Base-by-base conservation (phyloP, 2,888 invertebrate species). In the Mythimna albipuncta region DNA sequence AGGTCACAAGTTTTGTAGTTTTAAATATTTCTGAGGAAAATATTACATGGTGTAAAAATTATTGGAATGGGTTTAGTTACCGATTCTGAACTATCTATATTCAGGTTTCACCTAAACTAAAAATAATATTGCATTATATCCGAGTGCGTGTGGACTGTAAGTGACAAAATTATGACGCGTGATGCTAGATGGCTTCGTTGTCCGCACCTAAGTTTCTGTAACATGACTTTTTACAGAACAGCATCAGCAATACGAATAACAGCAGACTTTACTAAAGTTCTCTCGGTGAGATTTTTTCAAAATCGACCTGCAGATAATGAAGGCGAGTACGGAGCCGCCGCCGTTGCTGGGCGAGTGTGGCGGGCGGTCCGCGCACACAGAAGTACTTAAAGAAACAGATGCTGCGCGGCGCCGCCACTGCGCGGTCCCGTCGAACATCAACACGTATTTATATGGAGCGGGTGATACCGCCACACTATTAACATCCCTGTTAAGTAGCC, bases 341-440 rank as follows among this genome's bases (percentile, higher is more conserved):
- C 44, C 10, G 76, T 19, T 21, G 21, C 72, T 69, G 85, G 85
- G 86, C 88, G 89, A 89, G 19, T 19, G 35, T 21, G 50, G 41
- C 11, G 57, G 80, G 73, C 68, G 86, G 84, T 86, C 88, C 89
- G 89, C 91, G 89, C 92, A 89, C 88, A 89, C 84, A 88, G 84
- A 88, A 89, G 92, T 92, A 90, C 92, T 93, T 91, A 91, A 90
- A 91, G 90, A 90, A 91, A 89, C 92, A 90, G 89, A 91, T 91
- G 93, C 91, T 93, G 90, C 83, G 89, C 90, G 86, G 88, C 88
- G 89, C 82, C 71, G 52, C 21, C 68, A 84, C 82, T 79, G 58
- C 87, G 83, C 84, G 87, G 75, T 84, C 81, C 81, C 79, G 75
- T 82, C 68, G 83, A 83, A 77, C 82, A 85, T 79, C 79, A 73